Evolutionary conservation across 2,888 invertebrate genomes (phyloP), one percentile per base, ranked within the genome.

Genomic region (Chorisops tibialis): DNA sequence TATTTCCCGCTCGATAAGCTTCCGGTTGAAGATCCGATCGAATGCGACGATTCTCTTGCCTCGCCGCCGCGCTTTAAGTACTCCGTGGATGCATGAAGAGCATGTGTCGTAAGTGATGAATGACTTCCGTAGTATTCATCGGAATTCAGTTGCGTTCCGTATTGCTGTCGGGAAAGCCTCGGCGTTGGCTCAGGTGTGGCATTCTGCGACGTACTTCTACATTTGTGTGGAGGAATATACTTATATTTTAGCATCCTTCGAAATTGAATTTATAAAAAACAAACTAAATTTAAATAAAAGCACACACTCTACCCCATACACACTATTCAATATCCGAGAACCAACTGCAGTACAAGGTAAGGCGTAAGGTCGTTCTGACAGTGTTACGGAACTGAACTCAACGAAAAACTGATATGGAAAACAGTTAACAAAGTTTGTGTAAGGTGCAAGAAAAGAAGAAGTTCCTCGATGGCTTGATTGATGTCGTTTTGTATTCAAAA

Each of bases 121-220:
- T 67, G 68, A 65, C 73, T 74, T 56, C 73, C 74, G 64, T 72
- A 72, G 43, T 69, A 71, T 21, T 69, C 72, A 49, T 64, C 67
- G n/a, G 69, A 56, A 54, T 69, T 72, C 61, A 72, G 66, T 35
- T 69, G 70, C 6, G 68, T 68, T 59, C 73, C 69, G 39, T 72
- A 69, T 19, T 70, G 68, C 49, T 56, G 59, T 4, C 62, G 41
- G 11, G 61, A 43, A 19, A 56, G 11, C 19, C 66, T 58, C 21
- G 73, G 73, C 47, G 72, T 71, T 61, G 73, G 70, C 56, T 74
- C 74, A 45, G 74, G 74, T 49, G 74, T 74, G 18, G 71, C 69
- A 63, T 71, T 71, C 63, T 71, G 70, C 22, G 72, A 73, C 63
- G 69, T 68, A 54, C 72, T 71, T 69, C 74, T 74, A 70, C 70